Base-by-base conservation (phyloP, 2,797 vertebrate genomes). In the Ctenopoma kingsleyae region DNA sequence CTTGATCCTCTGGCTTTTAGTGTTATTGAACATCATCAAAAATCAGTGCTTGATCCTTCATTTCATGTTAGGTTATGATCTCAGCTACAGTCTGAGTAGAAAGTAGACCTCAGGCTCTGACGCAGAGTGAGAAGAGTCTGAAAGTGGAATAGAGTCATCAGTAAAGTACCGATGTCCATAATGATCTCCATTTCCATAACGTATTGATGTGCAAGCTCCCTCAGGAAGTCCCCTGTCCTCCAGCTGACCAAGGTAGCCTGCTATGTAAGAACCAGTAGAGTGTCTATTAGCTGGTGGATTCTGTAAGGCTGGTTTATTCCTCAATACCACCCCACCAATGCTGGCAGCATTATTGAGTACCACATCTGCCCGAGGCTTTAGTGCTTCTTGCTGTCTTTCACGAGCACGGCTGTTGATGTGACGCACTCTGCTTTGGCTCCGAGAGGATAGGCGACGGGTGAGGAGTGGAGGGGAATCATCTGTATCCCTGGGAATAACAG, bases 31-130 rank as follows among this genome's bases (percentile, higher is more conserved):
- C 25, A 74, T 76, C 35, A 61, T 71, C 35, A 71, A 62, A 13
- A 53, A 62, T 65, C 46, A 74, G 56, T 73, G 43, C 50, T 64
- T 47, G 47, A 69, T 56, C 20, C 8, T 66, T 20, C 10, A 46
- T 58, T 30, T 64, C 6, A 55, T 52, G 66, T 44, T 7, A 64
- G 41, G 38, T 48, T 59, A 71, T n/a, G 41, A 56, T 78, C 48
- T 73, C 43, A 80, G 67, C 94, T 96, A 99, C 73, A 99, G 93
- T 91, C 98, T 90, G 53, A 99, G 94, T 76, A 99, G 92, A 84
- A 99, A 99, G 91, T 99, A 99, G 23, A 99, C 94, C 87, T 99
- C 97, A 7, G 98, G 96, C 79, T 98, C 96, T 38, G 97, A 96
- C 0, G 87, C 84, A 3, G 91, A 90, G 8, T 82, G 74, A 12